Base-by-base conservation (phyloP, 2,888 invertebrate species). In the Thalpophila matura region DNA sequence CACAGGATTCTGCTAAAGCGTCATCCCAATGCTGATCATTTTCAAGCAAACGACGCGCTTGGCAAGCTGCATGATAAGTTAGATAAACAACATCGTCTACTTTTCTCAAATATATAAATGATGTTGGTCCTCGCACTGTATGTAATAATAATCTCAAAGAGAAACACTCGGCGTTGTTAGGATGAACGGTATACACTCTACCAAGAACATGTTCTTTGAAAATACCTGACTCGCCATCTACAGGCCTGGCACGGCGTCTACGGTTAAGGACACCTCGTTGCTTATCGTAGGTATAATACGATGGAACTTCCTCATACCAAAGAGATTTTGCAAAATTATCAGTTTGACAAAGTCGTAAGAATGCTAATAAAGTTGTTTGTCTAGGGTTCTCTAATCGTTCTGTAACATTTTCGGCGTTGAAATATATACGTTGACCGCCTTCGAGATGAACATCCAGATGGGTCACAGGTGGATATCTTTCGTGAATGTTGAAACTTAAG, bases 1-100 rank as follows among this genome's bases (percentile, higher is more conserved):
- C 43, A 51, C 68, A 70, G n/a, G 75, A 51, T 63, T 68, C 68
- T 51, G 67, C 60, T 61, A 61, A 54, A 47, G 60, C 42, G 16
- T 71, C 62, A 59, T 79, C 77, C 86, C 87, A 89, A 56, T 88
- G 79, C 40, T 66, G 56, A 69, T 88, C 86, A 55, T 85, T 80
- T 67, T 88, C 83, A 4, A 60, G 38, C 26, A 53, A 51, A n/a
- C 16, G 87, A 68, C 75, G 65, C 29, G 75, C 77, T 40, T 57
- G 55, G 64, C 85, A 85, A 56, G 84, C 84, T 45, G 72, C 71
- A 27, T 74, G 64, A 51, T 75, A 89, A 22, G 82, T 84, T 1
- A 64, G 54, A 69, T 77, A 71, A 4, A 73, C 31, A 37, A 65
- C 45, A 46, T 81, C 79, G 51, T 85, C 63, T 5, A 87, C 76